These are phyloP conservation scores for Alcis repandata DNA, from an alignment of 2,888 invertebrate species.

Conservation along the genomic window DNA sequence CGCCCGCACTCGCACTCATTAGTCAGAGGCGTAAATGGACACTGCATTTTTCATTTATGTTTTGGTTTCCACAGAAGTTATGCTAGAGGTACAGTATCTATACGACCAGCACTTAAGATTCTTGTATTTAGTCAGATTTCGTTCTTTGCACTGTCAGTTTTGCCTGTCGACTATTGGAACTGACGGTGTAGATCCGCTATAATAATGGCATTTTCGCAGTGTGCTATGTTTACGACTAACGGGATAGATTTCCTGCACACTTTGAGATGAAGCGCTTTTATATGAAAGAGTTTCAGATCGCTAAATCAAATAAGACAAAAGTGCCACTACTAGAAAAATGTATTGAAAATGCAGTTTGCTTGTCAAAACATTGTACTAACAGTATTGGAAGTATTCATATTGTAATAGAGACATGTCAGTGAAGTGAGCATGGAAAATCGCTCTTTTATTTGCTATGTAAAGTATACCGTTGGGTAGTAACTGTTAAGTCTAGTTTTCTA, in stretches of 20 bases:
- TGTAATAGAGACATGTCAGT: neutral
- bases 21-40: too few species aligned
- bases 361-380: neutral
- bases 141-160: neutral
- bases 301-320: neutral
- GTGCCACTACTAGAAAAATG: neutral
- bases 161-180: neutral
- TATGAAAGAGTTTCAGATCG: neutral
- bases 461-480: neutral
- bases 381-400: slow-evolving; percentile 9
- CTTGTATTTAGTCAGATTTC: too few species aligned
- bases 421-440: neutral
- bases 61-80: too few species aligned
- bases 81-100: too few species aligned
- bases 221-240: neutral
- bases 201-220: neutral
- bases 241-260: neutral
- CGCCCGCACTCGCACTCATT: too few species aligned
- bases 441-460: neutral
- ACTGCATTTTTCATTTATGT: too few species aligned
- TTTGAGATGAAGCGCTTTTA: too few species aligned
- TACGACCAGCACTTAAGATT: too few species aligned
- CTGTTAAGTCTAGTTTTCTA: slow-evolving; percentile 2
- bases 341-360: neutral
- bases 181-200: neutral